These are phyloP conservation scores for Calameuta filiformis DNA, from an alignment of 2,888 invertebrate species.

Conservation along the genomic window DNA sequence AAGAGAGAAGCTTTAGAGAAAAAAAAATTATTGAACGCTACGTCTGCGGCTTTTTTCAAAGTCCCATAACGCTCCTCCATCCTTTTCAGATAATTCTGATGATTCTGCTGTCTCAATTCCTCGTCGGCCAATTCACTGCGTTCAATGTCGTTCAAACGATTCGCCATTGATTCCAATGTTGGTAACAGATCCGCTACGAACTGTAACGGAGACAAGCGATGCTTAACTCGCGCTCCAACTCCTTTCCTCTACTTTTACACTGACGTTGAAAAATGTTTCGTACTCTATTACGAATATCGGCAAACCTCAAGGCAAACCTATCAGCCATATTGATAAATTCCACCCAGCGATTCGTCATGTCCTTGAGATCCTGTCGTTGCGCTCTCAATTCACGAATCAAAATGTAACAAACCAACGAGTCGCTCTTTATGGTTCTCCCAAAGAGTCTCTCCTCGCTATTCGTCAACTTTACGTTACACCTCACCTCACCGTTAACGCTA, in stretches of 20 bases:
- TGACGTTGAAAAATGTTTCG: conserved; percentile 3
- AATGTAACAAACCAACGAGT: conserved; percentile 31
- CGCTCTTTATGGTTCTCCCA: conserved; percentile 27
- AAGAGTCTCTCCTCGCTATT: conserved; percentile 29
- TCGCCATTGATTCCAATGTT: conserved; percentile 24
- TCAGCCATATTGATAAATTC: conserved; percentile 19
- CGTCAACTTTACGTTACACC: conserved; percentile 33
- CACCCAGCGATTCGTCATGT: conserved; percentile 21
- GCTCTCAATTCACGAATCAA: conserved; percentile 34
- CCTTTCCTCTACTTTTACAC: not conserved
- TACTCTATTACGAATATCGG: conserved; percentile 27
- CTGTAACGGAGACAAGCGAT: not conserved
- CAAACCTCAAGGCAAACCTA: conserved; percentile 14
- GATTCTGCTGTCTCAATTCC: not conserved
- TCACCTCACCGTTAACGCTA: conserved; percentile 7
- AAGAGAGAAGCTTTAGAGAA: not conserved
- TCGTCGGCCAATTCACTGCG: not conserved
- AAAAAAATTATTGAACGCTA: conserved; percentile 10
- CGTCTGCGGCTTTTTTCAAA: conserved; percentile 26
- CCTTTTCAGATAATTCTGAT: conserved; percentile 10
- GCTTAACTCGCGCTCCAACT: not conserved
- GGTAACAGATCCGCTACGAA: conserved; percentile 17
- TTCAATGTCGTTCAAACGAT: not conserved
- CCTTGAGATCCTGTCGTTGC: conserved; percentile 28
- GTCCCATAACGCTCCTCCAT: conserved; percentile 25